phyloP scores from a whole-genome alignment of 2,888 invertebrate genomes.

The Galeruca laticollis region DNA sequence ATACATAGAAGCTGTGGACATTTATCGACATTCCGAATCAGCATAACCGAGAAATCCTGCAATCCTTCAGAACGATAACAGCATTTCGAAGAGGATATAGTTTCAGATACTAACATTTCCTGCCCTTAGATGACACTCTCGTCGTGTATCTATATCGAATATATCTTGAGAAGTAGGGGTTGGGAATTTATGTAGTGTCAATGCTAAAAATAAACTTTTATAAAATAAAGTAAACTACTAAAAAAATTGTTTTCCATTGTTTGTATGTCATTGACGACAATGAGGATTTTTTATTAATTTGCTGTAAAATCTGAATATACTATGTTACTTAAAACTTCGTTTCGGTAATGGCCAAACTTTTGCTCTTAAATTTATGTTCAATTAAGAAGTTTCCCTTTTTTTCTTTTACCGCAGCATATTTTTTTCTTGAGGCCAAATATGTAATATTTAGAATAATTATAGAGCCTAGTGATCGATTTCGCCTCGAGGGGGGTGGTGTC shows the following conservation, averaged over 20 bases:
- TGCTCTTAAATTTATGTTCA: not conserved
- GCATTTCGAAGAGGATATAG: conserved; percentile 54
- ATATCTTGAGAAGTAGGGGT: not conserved
- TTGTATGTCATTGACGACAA: too few relatives aligned
- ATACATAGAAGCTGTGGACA: conserved; percentile 33
- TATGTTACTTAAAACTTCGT: not conserved
- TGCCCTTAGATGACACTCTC: conserved; percentile 56
- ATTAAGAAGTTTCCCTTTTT: not conserved
- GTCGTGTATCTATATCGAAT: not conserved
- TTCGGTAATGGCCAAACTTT: not conserved
- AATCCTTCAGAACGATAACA: conserved; percentile 50
- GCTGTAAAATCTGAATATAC: not conserved
- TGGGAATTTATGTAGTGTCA: not conserved
- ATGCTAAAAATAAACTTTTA: too few relatives aligned
- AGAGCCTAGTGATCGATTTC: not conserved
- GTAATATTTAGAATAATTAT: not conserved
- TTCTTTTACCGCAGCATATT: not conserved
- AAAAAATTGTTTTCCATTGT: too few relatives aligned
- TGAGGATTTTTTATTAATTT: too few relatives aligned
- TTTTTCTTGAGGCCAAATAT: not conserved
- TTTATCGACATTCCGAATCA: conserved; percentile 52
- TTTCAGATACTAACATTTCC: conserved; percentile 58
- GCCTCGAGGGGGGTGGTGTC: not conserved
- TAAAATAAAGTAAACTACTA: too few relatives aligned
- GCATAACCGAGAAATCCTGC: conserved; percentile 46